Base-by-base conservation (phyloP, 2,888 invertebrate genomes). In the Blomia tropicalis region DNA sequence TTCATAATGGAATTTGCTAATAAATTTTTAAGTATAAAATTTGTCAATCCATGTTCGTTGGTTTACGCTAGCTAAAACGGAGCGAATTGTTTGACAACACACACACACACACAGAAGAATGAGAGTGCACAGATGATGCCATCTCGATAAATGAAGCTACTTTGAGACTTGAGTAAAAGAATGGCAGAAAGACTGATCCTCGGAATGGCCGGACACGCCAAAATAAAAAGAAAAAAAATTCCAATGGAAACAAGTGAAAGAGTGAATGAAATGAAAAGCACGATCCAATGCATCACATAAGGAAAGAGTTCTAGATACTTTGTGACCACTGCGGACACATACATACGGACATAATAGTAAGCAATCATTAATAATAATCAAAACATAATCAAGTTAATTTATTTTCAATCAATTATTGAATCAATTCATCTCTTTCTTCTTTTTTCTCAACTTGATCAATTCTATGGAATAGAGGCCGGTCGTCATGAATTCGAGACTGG, bases 381-480 rank as follows among this genome's bases (percentile, higher is more conserved):
- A 47, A 47, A 47, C 51, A 47, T 47, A 47, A 47, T 47, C 51
- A 47, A 47, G 51, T 47, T 47, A 47, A 47, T 47, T 47, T 47
- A 47, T 47, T 47, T 47, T 47, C 51, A 47, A 47, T 47, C 51
- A 47, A 47, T 47, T 47, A 47, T 47, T n/a, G 51, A 47, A 47
- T 47, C 51, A 47, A 47, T 47, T 47, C 51, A 47, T 47, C n/a
- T 47, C 51, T 7, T 7, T n/a, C n/a, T n/a, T n/a, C n/a, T n/a
- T n/a, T n/a, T n/a, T n/a, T n/a, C n/a, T n/a, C n/a, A n/a, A n/a
- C n/a, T n/a, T n/a, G n/a, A n/a, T n/a, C n/a, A n/a, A n/a, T n/a
- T n/a, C n/a, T n/a, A n/a, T n/a, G n/a, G n/a, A n/a, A n/a, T n/a
- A n/a, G n/a, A n/a, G n/a, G n/a, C n/a, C n/a, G n/a, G n/a, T n/a